A percentile compares a stretch with the other conserved stretches of the same genome.
Evolutionary conservation across 1,140 invertebrate species (phyloP).

Genomic region (Batillaria attramentaria): DNA sequence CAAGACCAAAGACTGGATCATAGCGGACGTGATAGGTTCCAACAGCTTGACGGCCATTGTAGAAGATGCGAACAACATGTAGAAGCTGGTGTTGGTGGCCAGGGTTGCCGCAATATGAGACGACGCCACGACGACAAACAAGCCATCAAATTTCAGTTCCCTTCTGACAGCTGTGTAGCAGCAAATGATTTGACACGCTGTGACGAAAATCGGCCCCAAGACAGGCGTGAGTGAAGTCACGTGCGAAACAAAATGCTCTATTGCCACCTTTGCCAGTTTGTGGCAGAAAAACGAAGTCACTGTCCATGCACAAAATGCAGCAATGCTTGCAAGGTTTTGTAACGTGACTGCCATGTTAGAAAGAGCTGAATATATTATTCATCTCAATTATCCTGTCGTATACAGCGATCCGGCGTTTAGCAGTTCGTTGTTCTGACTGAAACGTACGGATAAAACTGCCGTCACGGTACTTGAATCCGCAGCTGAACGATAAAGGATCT

Average conservation of each 20-base stretch:
- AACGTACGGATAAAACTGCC: too few species aligned
- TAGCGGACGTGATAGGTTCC: conserved; percentile 38
- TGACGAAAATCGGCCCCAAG: background rate
- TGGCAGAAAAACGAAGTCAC: conserved; percentile 33
- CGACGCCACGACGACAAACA: background rate
- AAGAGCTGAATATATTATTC: too few species aligned
- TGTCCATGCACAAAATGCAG: conserved; percentile 22
- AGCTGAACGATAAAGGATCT: too few species aligned
- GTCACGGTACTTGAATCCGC: too few species aligned
- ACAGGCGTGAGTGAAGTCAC: background rate
- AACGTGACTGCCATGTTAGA: too few species aligned
- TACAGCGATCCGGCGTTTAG: too few species aligned
- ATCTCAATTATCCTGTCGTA: too few species aligned
- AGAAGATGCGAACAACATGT: conserved; percentile 35
- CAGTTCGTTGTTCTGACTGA: too few species aligned
- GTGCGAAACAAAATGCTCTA: background rate
- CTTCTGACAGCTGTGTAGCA: background rate
- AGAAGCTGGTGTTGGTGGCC: conserved; percentile 39
- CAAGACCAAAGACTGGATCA: conserved; percentile 26
- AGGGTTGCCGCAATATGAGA: conserved; percentile 36
- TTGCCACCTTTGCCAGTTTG: conserved; percentile 15
- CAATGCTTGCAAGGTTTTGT: too few species aligned
- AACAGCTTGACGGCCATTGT: conserved; percentile 43
- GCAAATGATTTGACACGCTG: background rate
- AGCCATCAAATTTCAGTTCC: background rate